These are phyloP conservation scores for Anguilla megastoma DNA, from an alignment of 2,797 vertebrate species.

Conservation along the genomic window DNA sequence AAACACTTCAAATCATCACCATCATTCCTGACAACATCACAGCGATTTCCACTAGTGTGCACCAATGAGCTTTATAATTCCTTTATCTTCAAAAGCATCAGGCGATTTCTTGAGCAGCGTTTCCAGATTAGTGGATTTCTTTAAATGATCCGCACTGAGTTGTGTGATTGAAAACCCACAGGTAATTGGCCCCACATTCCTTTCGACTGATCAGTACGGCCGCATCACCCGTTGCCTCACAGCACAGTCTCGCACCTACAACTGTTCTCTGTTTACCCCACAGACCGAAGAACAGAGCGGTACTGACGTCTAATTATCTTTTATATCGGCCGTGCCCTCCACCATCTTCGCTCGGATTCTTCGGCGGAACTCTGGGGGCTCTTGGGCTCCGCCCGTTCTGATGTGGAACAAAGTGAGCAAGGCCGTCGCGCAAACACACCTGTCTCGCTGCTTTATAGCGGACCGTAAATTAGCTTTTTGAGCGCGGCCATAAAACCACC, in stretches of 20 bases:
- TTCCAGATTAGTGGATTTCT: not conserved
- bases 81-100: constrained; percentile 4
- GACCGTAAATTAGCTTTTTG: constrained; percentile 18
- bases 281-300: not conserved
- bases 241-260: not conserved
- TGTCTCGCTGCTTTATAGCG: not conserved
- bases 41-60: not conserved
- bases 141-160: not conserved
- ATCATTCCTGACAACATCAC: constrained; percentile 13
- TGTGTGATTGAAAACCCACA: not conserved
- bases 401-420: not conserved
- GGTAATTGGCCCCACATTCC: not conserved
- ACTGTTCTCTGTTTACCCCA: not conserved
- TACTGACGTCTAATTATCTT: not conserved
- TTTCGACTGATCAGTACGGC: not conserved
- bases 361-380: not conserved
- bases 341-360: not conserved
- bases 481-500: constrained; percentile 22
- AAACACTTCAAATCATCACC: constrained; percentile 11
- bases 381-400: not conserved
- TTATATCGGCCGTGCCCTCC: not conserved
- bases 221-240: not conserved
- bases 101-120: not conserved
- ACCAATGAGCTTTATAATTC: constrained; percentile 4
- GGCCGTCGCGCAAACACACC: not conserved